Percentiles rank a stretch among this genome's conserved stretches.
phyloP scores from a whole-genome alignment of 2,113 vertebrate species.

The Rana temporaria region DNA sequence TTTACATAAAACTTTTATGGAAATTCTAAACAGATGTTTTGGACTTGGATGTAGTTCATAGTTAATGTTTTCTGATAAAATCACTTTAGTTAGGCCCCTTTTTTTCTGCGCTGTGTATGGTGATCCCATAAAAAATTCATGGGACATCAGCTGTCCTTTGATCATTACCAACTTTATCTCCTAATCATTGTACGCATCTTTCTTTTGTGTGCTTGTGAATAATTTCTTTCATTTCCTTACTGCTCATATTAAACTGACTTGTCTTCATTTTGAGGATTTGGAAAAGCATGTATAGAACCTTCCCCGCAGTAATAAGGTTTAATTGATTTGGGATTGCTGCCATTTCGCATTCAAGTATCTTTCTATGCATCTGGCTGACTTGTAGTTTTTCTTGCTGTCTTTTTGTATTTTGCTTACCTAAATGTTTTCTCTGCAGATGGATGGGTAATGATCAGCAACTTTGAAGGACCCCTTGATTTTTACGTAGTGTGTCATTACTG shows the following conservation, averaged over 20 bases:
- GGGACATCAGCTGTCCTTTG: conserved; percentile 3
- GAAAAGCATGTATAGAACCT: conserved; percentile 61
- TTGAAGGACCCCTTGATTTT: conserved; percentile 59
- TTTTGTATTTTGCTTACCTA: conserved; percentile 60
- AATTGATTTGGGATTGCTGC: conserved; percentile 74
- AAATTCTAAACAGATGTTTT: conserved; percentile 14
- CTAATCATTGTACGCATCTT: conserved; percentile 44
- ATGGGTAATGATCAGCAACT: conserved; percentile 45
- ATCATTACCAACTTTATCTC: conserved; percentile 57
- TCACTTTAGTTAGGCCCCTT: not conserved
- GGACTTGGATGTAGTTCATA: not conserved
- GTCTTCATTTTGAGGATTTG: conserved; percentile 62
- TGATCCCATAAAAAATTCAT: conserved; percentile 5
- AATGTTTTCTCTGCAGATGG: conserved; percentile 64
- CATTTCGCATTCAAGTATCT: conserved; percentile 67
- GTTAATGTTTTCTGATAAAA: not conserved
- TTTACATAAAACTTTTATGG: not conserved
- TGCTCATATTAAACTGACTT: conserved; percentile 56
- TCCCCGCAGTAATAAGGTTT: conserved; percentile 67
- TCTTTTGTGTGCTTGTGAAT: conserved; percentile 44
- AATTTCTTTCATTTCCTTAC: conserved; percentile 58
- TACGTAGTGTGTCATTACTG: conserved; percentile 37
- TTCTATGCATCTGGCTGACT: conserved; percentile 66
- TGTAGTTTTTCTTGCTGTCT: conserved; percentile 63
- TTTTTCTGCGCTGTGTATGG: not conserved